Conservation (phyloP, 2,113 vertebrate species). For the Choloepus hoffmanni region DNA sequence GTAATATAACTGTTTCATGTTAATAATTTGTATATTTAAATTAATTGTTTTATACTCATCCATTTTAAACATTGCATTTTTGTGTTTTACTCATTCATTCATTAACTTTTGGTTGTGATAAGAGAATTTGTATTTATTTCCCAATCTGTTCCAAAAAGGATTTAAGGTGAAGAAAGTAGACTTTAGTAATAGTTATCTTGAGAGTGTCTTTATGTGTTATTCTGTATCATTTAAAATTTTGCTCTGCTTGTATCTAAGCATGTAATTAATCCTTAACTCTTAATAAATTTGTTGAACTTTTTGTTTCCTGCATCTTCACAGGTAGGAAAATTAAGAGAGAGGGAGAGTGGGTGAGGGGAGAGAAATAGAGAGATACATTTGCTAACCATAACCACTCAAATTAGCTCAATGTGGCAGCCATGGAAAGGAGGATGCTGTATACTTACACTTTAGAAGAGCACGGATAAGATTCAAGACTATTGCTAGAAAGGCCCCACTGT, state of each 20-base stretch:
- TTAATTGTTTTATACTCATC: neutral
- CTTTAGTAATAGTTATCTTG: neutral
- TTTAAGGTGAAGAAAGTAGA: neutral
- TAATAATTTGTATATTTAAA: constrained; percentile 28
- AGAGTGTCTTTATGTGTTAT: neutral
- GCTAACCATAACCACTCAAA: neutral
- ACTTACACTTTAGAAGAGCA: neutral
- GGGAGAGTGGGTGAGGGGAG: neutral
- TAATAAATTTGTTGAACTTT: neutral
- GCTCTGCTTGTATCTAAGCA: neutral
- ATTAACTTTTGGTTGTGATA: neutral
- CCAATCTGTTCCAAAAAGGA: neutral
- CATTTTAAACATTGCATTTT: neutral
- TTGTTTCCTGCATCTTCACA: neutral
- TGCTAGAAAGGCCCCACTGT: neutral
- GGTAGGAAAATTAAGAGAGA: neutral
- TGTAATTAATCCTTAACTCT: neutral
- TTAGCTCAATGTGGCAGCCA: neutral
- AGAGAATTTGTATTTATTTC: neutral
- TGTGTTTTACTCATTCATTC: neutral
- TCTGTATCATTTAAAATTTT: neutral
- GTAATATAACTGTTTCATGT: neutral
- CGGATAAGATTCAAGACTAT: neutral
- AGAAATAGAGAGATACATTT: neutral
- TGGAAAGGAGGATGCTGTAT: neutral